Base-by-base conservation (phyloP, 2,797 vertebrate species). In the Aselliscus stoliczkanus region DNA sequence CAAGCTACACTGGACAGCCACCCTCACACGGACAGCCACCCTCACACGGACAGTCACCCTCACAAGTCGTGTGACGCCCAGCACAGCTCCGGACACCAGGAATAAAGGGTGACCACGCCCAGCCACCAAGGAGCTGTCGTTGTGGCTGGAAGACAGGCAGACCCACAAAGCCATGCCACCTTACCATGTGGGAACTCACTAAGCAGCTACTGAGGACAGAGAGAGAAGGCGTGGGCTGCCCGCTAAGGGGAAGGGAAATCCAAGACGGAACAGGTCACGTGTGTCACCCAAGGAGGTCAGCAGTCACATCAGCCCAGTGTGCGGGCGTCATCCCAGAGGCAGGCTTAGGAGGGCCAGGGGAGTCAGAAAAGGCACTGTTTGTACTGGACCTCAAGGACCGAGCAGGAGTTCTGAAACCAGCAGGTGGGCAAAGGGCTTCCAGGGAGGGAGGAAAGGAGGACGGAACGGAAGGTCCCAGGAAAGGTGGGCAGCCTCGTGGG, bases 1-100 rank as follows among this genome's bases (percentile, higher is more conserved):
- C 39, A 23, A 82, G 54, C 44, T 31, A 44, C 15, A 20, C 47
- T n/a, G 14, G 27, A 34, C 31, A 27, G 7, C 10, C 4, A 1
- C 1, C 39, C 27, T 5, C 13, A 0, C 2, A n/a, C n/a, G 14
- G 27, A 34, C 31, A 27, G 7, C 10, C 4, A 1, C 1, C 39
- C 27, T 5, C 13, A 0, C 2, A n/a, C n/a, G n/a, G n/a, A n/a
- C n/a, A n/a, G n/a, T n/a, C n/a, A n/a, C n/a, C n/a, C n/a, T n/a
- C 44, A 21, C 21, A 75, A 39, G 17, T n/a, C 20, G 13, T 44
- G 2, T 18, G 15, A 15, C 31, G 8, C 29, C 29, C 23, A 65
- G 47, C 84, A 58, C 15, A 69, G 69, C 50, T 39, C 52, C 21
- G 25, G n/a, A 34, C 73, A 52, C 4, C 1, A 13, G 18, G 21